Base-by-base conservation (phyloP, 2,113 vertebrate genomes). In the Anoura caudifer region DNA sequence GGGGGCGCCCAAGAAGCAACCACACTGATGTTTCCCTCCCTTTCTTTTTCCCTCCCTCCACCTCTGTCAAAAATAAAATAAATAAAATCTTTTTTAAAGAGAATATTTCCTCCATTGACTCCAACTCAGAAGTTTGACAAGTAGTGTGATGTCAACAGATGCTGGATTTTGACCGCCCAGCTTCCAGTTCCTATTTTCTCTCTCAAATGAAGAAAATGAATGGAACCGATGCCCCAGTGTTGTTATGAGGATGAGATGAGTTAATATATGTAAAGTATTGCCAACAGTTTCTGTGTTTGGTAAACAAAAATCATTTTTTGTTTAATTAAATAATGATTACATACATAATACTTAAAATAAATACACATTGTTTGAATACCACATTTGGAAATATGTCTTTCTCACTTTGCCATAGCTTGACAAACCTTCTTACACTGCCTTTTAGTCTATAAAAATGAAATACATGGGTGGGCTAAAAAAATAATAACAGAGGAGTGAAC, bases 141-240 rank as follows among this genome's bases (percentile, higher is more conserved):
- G 17, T 59, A 33, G 17, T 7, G 8, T 73, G 15, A 67, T 11
- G 9, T 2, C 22, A 52, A 36, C 0, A 63, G 54, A 90, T 9
- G 28, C 0, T 13, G 28, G 1, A 38, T 1, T 69, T 28, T 81
- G 12, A 22, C 16, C 61, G 13, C 31, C 0, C 11, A 13, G 13
- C 2, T 77, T 86, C 36, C 36, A 20, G 63, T 56, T 56, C 26
- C 8, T 26, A 26, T 86, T 72, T 63, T 38, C 12, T 65, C 33
- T 19, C 26, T 59, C 36, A 63, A 38, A 90, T 7, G 31, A 73
- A 73, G n/a, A 87, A 81, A 63, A 75, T 47, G n/a, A 69, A 36
- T 14, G 28, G 11, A 76, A 50, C 8, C 5, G 43, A 17, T 36
- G 28, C 75, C 61, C 13, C 0, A 33, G 12, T 16, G 22, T 56